Evolutionary conservation across 2,797 vertebrate genomes (phyloP), one percentile per base, ranked within the genome.

Genomic region (Sebastolobus alascanus): DNA sequence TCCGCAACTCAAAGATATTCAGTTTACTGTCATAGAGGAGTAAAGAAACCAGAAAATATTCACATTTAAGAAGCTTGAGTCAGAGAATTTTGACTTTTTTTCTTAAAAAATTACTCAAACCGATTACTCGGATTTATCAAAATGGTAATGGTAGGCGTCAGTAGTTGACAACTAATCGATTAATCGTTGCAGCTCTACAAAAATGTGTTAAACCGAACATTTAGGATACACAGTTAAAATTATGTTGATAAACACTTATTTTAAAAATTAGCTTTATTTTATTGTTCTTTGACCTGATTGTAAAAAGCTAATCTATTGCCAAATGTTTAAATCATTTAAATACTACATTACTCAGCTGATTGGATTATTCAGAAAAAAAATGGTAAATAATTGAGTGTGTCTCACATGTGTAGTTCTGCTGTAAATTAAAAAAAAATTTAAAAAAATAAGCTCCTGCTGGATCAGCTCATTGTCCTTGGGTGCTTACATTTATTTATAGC

Each of bases 401-500:
- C 27, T 60, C 40, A 43, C 25, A 60, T 31, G 10, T 54, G 31
- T 25, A 65, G 29, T n/a, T 40, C 9, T 1, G 5, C 20, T 54
- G 13, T 38, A 12, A 63, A 33, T 29, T 5, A 9, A 27, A 58
- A 38, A 58, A 14, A 2, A 27, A 20, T 18, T 25, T 25, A 25
- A 67, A 65, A 38, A n/a, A 22, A 14, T 25, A 40, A 18, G 2
- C 25, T 67, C 16, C 31, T 69, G 29, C 7, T 70, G 55, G 46
- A 52, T 35, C 20, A 54, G 22, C 29, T 79, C 33, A 52, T 71
- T 43, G 29, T 20, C 56, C 16, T 66, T 3, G 4, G 63, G 18
- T 67, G 37, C 20, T 56, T 37, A 4, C 5, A 56, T 84, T 58
- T 52, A 69, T 66, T 63, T 63, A 52, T 9, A 33, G 33, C 11